Percentiles rank a stretch among this genome's conserved stretches.
Conservation (phyloP, 2,797 vertebrate genomes). For the Momotus momota region DNA sequence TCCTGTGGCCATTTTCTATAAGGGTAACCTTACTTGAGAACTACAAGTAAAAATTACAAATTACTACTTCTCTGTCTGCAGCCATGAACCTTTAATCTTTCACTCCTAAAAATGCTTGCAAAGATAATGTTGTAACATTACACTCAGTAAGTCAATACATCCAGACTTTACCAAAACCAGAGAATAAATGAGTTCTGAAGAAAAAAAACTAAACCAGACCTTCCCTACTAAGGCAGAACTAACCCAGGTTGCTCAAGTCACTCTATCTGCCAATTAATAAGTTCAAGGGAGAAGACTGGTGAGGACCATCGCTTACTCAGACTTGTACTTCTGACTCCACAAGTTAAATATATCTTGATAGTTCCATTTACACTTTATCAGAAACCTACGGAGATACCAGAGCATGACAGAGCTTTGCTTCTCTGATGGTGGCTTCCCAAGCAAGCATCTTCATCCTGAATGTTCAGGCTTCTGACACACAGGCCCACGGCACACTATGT, state of each 20-base stretch:
- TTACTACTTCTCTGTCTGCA: background rate
- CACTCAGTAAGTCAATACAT: background rate
- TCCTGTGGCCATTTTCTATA: background rate
- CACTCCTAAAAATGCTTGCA: background rate
- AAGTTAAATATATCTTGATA: background rate
- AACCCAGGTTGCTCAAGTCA: background rate
- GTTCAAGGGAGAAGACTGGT: background rate
- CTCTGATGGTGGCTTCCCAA: background rate
- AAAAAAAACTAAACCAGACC: background rate
- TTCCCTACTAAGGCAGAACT: background rate
- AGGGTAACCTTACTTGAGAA: background rate
- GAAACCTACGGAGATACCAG: background rate
- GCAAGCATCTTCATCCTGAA: background rate
- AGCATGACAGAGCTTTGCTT: background rate
- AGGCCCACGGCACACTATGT: rapidly evolving
- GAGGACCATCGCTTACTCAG: background rate
- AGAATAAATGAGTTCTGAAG: background rate
- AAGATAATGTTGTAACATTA: background rate
- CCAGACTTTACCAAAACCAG: background rate
- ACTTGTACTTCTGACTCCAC: background rate
- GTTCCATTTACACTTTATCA: background rate
- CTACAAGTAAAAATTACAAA: background rate
- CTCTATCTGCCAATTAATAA: background rate
- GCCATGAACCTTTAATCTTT: background rate
- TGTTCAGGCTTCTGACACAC: background rate